Base-by-base conservation (phyloP, 2,797 vertebrate species). In the Microcaecilia unicolor region DNA sequence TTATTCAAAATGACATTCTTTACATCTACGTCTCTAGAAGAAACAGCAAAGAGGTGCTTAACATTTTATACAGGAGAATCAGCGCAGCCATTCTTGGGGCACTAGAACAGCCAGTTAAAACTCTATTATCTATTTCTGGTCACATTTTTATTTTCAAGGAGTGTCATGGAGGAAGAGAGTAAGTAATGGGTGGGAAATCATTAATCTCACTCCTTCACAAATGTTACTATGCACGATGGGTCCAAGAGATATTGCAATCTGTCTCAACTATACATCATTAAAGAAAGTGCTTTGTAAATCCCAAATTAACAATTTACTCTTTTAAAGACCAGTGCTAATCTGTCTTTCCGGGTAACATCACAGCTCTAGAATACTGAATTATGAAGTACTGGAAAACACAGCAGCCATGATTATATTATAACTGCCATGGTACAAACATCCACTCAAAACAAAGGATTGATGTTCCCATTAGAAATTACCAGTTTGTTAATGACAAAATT, bases 261-360 rank as follows among this genome's bases (percentile, higher is more conserved):
- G 43, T 34, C 70, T 71, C 58, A 59, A 58, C 72, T 61, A 60
- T 67, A 67, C n/a, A 71, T 81, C 79, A 74, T 74, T 70, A 75
- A 67, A 58, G 54, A 61, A 76, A 68, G 76, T 66, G 73, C 61
- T 82, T 76, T 79, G 70, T 78, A 74, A 75, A 76, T 72, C 67
- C 72, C 70, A 72, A 71, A 79, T 78, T 76, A 77, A 76, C 70
- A 65, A 70, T 74, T 77, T 48, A 76, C 73, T 72, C 70, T 56
- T 43, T 10, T 44, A 65, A 64, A 72, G n/a, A 67, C 54, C n/a
- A 51, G 66, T 55, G 45, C 18, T 25, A 64, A 46, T 67, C 66
- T 44, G 67, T 55, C 65, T 74, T 67, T 37, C 2, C 0, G 3
- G 0, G 58, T 47, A 66, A 66, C 59, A 51, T 59, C 37, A 67